phyloP scores from a whole-genome alignment of 2,888 invertebrate species.

The Pollenia griseotomentosa region DNA sequence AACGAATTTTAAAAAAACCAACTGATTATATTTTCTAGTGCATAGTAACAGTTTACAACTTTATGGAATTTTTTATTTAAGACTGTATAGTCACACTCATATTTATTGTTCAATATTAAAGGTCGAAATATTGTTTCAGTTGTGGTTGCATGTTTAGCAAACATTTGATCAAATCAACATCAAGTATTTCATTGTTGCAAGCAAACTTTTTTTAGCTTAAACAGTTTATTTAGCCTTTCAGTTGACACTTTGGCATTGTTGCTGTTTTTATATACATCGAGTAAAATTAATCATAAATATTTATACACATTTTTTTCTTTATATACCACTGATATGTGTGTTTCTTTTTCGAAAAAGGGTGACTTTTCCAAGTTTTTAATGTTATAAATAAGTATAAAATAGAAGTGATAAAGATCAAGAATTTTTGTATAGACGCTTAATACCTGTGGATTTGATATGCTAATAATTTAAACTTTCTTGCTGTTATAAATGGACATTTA shows the following conservation, averaged over 20 bases:
- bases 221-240: constrained; percentile 59
- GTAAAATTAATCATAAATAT: constrained; percentile 52
- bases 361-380: too few relatives aligned
- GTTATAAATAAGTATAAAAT: too few relatives aligned
- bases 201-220: constrained; percentile 31
- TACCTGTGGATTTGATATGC: constrained; percentile 12
- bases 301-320: background rate
- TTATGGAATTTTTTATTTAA: background rate
- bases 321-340: too few relatives aligned
- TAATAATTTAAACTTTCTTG: background rate
- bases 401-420: too few relatives aligned
- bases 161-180: constrained; percentile 64
- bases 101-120: constrained; percentile 22
- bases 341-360: too few relatives aligned
- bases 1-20: too few relatives aligned
- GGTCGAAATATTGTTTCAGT: constrained; percentile 17
- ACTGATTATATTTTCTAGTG: background rate
- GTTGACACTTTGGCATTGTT: constrained; percentile 56
- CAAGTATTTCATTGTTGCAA: constrained; percentile 53
- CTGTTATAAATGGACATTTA: constrained; percentile 11
- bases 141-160: constrained; percentile 59
- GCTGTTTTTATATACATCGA: background rate
- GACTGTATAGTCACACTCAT: background rate
- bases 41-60: background rate
- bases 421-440: too few relatives aligned